Evolutionary conservation across 1,140 invertebrate genomes (phyloP), one percentile per base, ranked within the genome.

Genomic region (Drosophila mauritiana): DNA sequence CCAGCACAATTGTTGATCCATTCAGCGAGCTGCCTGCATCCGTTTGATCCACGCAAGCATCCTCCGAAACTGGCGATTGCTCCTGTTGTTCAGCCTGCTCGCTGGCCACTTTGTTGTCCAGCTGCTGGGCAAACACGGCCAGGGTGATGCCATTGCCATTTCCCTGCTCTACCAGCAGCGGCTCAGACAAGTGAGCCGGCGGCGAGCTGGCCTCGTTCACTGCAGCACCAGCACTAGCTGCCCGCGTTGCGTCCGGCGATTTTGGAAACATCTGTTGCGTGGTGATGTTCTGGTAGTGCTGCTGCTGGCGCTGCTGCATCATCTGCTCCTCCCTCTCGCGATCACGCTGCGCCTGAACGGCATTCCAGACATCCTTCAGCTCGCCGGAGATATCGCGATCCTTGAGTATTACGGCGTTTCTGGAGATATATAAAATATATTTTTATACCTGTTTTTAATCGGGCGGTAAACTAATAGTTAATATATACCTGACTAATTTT

Each of bases 331-430:
- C 91, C 4, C 91, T 75, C 74, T 95, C 95, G 31, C 94, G 80
- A 70, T 95, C 95, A 36, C 94, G 92, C 74, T 94, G 94, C 27
- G 93, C 94, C 79, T 95, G 95, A 3, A 96, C 94, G 0, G 95
- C 94, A 25, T 94, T 94, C 95, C 95, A 96, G 0, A 96, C 94
- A 84, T 96, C 95, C 89, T 96, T 96, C 25, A 96, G 89, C 88
- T 96, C 95, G 0, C 95, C 95, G 0, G 94, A 95, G 54, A 96
- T 93, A 90, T 96, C 95, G 17, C 95, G 92, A 85, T 96, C 95
- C 77, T 94, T 95, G 36, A 96, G 73, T 75, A 96, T 94, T 15
- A 93, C 91, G 37, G 95, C 95, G 57, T 93, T 93, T 73, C 94
- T 92, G 10, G 11, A 1, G 3, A 11, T 1, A 22, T n/a, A 34